Evolutionary conservation across 2,888 invertebrate genomes (phyloP).

Genomic region (Caenorhabditis virilis): DNA sequence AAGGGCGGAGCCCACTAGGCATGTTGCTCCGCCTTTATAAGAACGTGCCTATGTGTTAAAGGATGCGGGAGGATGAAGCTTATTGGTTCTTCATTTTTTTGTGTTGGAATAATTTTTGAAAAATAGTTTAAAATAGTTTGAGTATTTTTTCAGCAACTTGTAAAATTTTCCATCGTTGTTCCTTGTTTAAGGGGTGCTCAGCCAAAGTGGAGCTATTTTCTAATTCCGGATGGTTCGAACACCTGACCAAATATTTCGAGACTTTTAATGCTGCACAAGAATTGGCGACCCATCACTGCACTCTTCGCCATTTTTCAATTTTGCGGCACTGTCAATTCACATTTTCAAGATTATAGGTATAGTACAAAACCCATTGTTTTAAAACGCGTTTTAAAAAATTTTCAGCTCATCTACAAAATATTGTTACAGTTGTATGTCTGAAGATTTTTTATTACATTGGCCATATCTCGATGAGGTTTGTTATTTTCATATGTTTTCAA

Average conservation of each 20-base stretch:
- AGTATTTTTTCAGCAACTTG: no score
- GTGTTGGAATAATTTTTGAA: no score
- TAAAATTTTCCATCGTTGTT: not conserved
- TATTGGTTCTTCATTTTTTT: no score
- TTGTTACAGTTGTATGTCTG: slow-evolving; percentile 67
- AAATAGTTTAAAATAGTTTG: no score
- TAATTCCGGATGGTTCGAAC: not conserved
- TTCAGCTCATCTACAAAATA: slow-evolving; percentile 43
- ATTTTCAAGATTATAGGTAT: not conserved
- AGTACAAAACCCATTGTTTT: not conserved
- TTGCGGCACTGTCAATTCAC: not conserved
- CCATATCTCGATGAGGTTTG: slow-evolving; percentile 63
- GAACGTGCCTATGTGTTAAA: no score
- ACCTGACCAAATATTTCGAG: not conserved
- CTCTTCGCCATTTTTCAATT: not conserved
- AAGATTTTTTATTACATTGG: slow-evolving; percentile 65
- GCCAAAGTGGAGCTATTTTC: not conserved
- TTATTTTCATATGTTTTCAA: not conserved
- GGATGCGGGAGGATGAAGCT: no score
- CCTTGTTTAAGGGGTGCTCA: not conserved
- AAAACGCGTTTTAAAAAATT: not conserved
- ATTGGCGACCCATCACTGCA: not conserved
- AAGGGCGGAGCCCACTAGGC: no score
- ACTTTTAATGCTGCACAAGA: not conserved
- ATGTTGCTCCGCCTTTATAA: no score